Evolutionary conservation across 2,797 vertebrate species (phyloP), one percentile per base, ranked within the genome.

Genomic region (Pseudotriccus pelzelni): DNA sequence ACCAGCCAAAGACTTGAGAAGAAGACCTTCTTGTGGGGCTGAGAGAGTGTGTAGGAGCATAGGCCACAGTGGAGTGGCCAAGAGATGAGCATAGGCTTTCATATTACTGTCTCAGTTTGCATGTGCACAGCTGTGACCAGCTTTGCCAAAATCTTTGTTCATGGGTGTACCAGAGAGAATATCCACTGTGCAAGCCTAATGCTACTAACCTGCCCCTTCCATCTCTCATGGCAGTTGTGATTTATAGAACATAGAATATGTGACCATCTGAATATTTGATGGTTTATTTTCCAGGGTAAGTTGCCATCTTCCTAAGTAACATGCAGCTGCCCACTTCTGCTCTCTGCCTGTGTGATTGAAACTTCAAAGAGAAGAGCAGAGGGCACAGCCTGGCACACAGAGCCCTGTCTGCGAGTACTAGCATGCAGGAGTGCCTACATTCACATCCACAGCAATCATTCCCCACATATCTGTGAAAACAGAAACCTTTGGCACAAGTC

Each of bases 31-130:
- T 7, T 64, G n/a, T 68, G 24, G 22, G 37, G 12, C 13, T 53
- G 37, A 44, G 21, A 43, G n/a, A 3, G 0, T 11, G 14, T 1
- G 1, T 46, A 70, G 15, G 47, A 78, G 6, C 15, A 46, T 74
- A 37, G 32, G 21, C 39, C 64, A 5, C 18, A 7, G 2, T 64
- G 27, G 14, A 13, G 14, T 7, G 4, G 25, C 50, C 37, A n/a
- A 73, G 39, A 83, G 41, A 8, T 49, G 39, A 28, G 10, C 44
- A 44, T 2, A 37, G 60, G 3, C 22, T 46, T 73, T 81, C 55
- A 41, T 10, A 32, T 34, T 52, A 4, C 24, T 24, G 21, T 39
- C 18, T 34, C 1, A 0, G 6, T 25, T 75, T 68, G 44, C 52
- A 15, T 0, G 2, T 21, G 19, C 22, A 44, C 44, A 75, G 30